Conservation (phyloP, 2,797 vertebrate species). For the Odontamblyopus lacepedii region DNA sequence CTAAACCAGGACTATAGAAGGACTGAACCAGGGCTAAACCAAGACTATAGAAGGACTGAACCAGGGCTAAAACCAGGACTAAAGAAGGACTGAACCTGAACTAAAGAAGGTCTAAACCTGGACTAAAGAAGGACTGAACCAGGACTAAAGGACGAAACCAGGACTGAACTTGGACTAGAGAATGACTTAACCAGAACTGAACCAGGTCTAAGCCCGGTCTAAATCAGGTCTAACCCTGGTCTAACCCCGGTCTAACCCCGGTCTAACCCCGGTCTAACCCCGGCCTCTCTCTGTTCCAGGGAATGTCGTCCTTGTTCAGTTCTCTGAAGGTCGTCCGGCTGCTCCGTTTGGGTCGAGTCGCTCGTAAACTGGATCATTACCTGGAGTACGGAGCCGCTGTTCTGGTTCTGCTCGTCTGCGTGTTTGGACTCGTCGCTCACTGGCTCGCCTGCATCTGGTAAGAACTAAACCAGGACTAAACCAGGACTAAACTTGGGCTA, state of each 20-base stretch:
- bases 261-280: not conserved
- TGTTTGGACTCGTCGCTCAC: slow-evolving; percentile 94
- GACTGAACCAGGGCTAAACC: not conserved
- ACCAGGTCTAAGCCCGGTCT: not conserved
- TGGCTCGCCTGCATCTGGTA: slow-evolving; percentile 97
- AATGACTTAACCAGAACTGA: not conserved
- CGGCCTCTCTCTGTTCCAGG: slow-evolving; percentile 70
- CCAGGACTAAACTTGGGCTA: not conserved
- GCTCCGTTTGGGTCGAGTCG: slow-evolving; percentile 90
- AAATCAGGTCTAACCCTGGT: not conserved
- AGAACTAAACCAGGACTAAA: not conserved
- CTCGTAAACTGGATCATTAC: slow-evolving; percentile 95
- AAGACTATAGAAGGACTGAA: too few species aligned
- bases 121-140: not conserved
- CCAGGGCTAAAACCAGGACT: too few species aligned
- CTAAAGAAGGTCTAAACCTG: not conserved
- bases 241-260: not conserved
- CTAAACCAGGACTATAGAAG: not conserved
- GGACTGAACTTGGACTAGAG: not conserved
- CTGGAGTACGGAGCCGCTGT: slow-evolving; percentile 94
- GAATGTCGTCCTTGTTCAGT: slow-evolving; percentile 96
- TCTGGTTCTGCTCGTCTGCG: slow-evolving; percentile 92
- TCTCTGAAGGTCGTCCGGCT: slow-evolving; percentile 95
- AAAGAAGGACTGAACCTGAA: not conserved
- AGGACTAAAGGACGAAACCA: not conserved